phyloP scores from a whole-genome alignment of 1,140 invertebrate genomes.

The Maconellicoccus hirsutus region DNA sequence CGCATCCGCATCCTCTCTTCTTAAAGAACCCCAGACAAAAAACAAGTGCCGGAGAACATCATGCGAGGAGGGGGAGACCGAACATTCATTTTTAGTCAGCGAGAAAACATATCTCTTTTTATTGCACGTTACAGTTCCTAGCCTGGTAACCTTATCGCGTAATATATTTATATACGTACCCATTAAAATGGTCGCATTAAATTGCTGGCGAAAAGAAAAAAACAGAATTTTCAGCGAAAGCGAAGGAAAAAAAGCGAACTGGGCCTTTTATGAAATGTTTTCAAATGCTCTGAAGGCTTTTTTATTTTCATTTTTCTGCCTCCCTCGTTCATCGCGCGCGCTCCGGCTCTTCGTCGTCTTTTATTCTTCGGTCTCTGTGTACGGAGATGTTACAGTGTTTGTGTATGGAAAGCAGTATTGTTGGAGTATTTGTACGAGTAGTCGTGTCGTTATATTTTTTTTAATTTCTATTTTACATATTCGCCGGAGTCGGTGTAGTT shows the following conservation, averaged over 20 bases:
- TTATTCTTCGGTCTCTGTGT: no score
- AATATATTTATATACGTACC: slow-evolving; percentile 5
- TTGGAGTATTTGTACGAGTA: no score
- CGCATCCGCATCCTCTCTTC: no score
- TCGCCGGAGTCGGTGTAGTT: no score
- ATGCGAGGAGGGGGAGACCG: not conserved
- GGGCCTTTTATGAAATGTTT: slow-evolving; percentile 8
- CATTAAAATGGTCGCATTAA: slow-evolving; percentile 5
- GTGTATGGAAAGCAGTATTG: no score
- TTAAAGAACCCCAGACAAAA: no score
- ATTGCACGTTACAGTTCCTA: not conserved
- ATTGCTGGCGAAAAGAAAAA: slow-evolving; percentile 7
- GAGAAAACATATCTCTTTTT: slow-evolving; percentile 6
- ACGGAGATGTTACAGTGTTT: no score
- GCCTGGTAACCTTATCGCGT: not conserved
- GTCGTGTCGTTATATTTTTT: no score
- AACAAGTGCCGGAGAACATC: no score
- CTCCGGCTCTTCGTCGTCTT: no score
- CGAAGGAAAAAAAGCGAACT: not conserved
- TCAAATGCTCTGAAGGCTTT: not conserved
- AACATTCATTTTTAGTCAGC: slow-evolving; percentile 9
- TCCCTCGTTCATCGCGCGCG: no score
- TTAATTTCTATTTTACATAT: no score
- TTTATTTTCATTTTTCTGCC: not conserved
- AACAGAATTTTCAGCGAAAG: not conserved